phyloP scores from a whole-genome alignment of 37 sponge, comb jelly and placozoan species.

The Aplysina aerophoba region DNA sequence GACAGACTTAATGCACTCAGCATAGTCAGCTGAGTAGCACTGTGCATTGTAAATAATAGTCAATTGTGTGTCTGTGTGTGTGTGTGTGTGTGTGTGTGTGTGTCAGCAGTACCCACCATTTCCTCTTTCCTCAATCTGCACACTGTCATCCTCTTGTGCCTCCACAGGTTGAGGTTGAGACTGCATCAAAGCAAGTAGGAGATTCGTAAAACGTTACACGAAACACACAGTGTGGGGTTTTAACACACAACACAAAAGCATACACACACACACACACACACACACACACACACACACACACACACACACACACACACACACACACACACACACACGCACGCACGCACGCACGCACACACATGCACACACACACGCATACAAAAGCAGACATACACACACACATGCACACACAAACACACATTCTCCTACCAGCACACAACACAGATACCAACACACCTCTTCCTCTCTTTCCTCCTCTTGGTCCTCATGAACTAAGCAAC shows the following conservation, averaged over 20 bases:
- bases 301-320: not conserved
- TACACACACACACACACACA: not conserved
- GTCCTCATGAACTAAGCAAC: not conserved
- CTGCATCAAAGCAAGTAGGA: not conserved
- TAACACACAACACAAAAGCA: not conserved
- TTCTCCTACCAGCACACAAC: not conserved
- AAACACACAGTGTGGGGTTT: not conserved
- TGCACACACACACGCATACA: constrained; percentile 24
- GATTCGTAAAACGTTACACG: too few species aligned
- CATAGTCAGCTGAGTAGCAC: too few species aligned
- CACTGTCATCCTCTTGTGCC: constrained; percentile 24
- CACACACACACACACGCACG: not conserved
- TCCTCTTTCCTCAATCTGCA: not conserved
- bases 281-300: constrained; percentile 4
- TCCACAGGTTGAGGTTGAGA: constrained; percentile 27
- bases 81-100: too few species aligned
- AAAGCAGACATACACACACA: not conserved
- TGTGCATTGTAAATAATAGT: too few species aligned
- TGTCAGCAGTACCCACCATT: not conserved
- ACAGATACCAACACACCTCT: not conserved
- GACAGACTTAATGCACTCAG: not conserved
- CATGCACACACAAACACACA: not conserved
- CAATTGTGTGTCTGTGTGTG: too few species aligned
- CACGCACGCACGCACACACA: too few species aligned
- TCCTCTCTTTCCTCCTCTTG: constrained; percentile 29